Conservation (phyloP, 1,140 invertebrate species). For the Brachionus calyciflorus region DNA sequence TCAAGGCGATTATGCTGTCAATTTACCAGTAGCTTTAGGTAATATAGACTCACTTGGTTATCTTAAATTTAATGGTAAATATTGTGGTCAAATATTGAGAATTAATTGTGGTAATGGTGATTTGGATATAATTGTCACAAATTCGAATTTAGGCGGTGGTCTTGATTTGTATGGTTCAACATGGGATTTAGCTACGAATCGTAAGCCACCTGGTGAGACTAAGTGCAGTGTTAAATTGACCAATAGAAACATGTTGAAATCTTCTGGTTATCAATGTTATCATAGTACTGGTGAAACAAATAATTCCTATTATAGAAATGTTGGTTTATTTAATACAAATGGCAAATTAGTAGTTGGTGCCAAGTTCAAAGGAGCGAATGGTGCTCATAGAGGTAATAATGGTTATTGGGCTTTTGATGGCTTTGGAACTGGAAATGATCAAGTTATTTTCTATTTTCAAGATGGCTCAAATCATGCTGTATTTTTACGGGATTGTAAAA, state of each 20-base stretch:
- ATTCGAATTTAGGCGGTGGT: slow-evolving; percentile 11
- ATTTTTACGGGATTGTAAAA: not conserved
- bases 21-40: slow-evolving; percentile 5
- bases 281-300: slow-evolving; percentile 5
- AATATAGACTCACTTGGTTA: slow-evolving; percentile 15
- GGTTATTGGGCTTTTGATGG: slow-evolving; percentile 29
- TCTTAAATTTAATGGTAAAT: too few relatives aligned
- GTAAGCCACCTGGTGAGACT: not conserved
- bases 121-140: not conserved
- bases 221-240: not conserved
- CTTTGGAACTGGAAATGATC: slow-evolving; percentile 10
- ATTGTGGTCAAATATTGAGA: too few relatives aligned
- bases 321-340: slow-evolving; percentile 9
- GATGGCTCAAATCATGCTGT: not conserved
- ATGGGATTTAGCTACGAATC: not conserved
- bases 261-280: slow-evolving; percentile 1
- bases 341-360: not conserved
- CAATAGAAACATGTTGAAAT: not conserved
- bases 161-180: not conserved
- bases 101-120: slow-evolving; percentile 14
- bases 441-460: not conserved
- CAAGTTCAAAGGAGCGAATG: not conserved
- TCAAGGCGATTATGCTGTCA: not conserved
- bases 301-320: slow-evolving; percentile 15
- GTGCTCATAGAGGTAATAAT: slow-evolving; percentile 7